Percentiles rank a stretch among this genome's conserved stretches.
These are phyloP conservation scores for Aptenodytes patagonicus DNA, from an alignment of 2,113 vertebrate species.

Conservation along the genomic window DNA sequence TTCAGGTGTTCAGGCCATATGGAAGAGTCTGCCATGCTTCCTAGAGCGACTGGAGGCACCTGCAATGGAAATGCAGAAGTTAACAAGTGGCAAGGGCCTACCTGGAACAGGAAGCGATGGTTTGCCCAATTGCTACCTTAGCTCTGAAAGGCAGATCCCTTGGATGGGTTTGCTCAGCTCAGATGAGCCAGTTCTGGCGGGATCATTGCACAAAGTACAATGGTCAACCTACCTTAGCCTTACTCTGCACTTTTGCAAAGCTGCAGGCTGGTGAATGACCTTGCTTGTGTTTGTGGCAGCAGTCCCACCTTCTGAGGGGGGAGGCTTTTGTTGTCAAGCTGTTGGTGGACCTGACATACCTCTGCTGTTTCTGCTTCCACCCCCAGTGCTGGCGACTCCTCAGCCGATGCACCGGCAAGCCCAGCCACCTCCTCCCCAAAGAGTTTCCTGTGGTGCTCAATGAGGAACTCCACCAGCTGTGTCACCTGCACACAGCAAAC, in stretches of 20 bases:
- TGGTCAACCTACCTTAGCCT: background rate
- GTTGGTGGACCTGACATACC: background rate
- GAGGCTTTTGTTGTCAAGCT: background rate
- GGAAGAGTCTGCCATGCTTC: constrained; percentile 7
- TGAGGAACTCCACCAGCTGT: background rate
- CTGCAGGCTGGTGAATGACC: background rate
- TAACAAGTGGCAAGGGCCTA: background rate
- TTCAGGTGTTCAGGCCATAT: background rate
- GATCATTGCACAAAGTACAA: background rate
- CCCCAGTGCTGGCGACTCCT: background rate
- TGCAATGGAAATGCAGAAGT: background rate
- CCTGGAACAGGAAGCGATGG: background rate
- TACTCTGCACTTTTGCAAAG: background rate
- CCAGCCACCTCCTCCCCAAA: background rate
- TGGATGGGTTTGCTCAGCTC: background rate
- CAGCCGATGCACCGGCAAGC: accelerated
- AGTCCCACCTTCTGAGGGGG: background rate
- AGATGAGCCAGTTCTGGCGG: background rate
- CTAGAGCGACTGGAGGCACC: constrained; percentile 30
- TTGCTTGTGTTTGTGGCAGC: background rate
- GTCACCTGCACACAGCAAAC: background rate
- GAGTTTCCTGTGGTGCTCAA: background rate
- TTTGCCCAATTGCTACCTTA: background rate
- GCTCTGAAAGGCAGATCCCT: background rate
- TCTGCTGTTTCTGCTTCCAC: background rate